These are phyloP conservation scores for Calycopis cecrops DNA, from an alignment of 1,140 invertebrate genomes.

Conservation along the genomic window DNA sequence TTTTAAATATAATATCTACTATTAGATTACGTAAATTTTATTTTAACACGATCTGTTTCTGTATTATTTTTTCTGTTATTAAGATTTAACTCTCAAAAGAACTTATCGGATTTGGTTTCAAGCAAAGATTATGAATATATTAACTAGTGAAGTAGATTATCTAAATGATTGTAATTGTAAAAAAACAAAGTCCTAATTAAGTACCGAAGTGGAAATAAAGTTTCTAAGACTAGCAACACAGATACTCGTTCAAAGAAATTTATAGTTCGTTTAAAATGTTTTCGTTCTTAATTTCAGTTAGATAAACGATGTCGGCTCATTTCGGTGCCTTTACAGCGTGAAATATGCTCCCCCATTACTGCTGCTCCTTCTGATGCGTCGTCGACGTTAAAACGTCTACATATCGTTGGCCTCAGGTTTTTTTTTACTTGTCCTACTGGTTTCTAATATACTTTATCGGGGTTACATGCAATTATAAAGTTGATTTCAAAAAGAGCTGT, in stretches of 20 bases:
- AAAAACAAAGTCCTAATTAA: no score
- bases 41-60: no score
- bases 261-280: conserved; percentile 62
- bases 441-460: background rate
- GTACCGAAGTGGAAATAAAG: no score
- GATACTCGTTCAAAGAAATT: conserved; percentile 42
- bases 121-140: no score
- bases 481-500: background rate
- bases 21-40: no score
- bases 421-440: conserved; percentile 8
- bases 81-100: no score
- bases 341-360: conserved; percentile 48
- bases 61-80: background rate
- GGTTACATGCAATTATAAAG: conserved; percentile 1
- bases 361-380: conserved; percentile 18
- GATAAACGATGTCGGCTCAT: conserved; percentile 44
- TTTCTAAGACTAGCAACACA: conserved; percentile 38
- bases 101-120: no score
- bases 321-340: conserved; percentile 52
- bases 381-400: conserved; percentile 14
- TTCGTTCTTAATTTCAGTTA: conserved; percentile 64
- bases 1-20: no score
- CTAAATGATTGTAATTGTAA: no score
- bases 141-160: no score
- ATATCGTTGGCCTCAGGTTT: background rate